Conservation (phyloP, 35 echinoderm and acorn worm genomes). For the Acanthaster planci region DNA sequence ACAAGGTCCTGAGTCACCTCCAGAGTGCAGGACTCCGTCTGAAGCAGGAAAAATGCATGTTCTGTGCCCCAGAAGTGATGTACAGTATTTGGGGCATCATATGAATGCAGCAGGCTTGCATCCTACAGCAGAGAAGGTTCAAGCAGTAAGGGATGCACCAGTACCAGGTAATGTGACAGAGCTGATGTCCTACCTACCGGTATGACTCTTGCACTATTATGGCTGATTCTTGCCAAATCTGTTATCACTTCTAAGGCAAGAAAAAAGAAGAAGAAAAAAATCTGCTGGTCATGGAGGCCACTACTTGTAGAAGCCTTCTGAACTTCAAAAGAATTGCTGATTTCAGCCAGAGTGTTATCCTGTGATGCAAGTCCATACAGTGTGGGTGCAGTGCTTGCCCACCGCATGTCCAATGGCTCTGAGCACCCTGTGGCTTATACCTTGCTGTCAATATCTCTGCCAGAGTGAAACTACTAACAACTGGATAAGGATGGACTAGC, state of each 20-base stretch:
- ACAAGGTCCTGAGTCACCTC: conserved; percentile 32
- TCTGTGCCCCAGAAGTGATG: conserved; percentile 22
- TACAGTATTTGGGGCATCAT: conserved; percentile 63
- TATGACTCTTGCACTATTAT: conserved; percentile 64
- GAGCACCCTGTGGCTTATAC: conserved; percentile 54
- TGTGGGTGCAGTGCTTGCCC: conserved; percentile 52
- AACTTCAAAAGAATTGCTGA: conserved; percentile 26
- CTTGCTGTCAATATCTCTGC: conserved; percentile 34
- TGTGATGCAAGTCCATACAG: conserved; percentile 68
- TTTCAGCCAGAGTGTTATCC: conserved; percentile 15
- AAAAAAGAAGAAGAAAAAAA: conserved; percentile 38
- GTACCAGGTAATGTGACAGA: conserved; percentile 38
- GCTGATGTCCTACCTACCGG: conserved; percentile 50
- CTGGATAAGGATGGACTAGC: conserved; percentile 66
- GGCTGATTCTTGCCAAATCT: conserved; percentile 55
- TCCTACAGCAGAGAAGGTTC: conserved; percentile 62
- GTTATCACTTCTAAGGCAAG: conserved; percentile 34
- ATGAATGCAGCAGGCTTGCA: conserved; percentile 43
- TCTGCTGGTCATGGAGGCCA: conserved; percentile 17
- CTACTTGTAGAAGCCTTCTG: conserved; percentile 24
- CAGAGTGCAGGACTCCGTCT: conserved; percentile 48
- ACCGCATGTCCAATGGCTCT: conserved; percentile 14
- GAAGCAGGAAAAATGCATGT: conserved; percentile 65
- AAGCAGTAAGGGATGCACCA: conserved; percentile 52
- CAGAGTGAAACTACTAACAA: conserved; percentile 58